Base-by-base conservation (phyloP, 2,797 vertebrate species). In the Dallia pectoralis region DNA sequence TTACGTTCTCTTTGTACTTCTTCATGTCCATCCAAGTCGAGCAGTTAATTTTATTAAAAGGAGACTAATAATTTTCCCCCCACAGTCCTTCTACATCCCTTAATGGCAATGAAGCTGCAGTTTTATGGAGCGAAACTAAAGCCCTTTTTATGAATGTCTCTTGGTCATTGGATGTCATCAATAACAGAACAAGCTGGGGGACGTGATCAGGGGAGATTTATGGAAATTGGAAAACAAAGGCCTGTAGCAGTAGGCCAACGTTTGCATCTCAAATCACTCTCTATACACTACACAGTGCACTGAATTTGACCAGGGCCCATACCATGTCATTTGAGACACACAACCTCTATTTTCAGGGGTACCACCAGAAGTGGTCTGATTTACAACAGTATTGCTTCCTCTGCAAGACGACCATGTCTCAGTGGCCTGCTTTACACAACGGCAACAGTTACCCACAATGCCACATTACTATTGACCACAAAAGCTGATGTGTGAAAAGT, bases 71-170 rank as follows among this genome's bases (percentile, higher is more conserved):
- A 84, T 79, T 85, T 79, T 75, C 77, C 75, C 82, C 80, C 63
- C 22, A 73, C 77, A 77, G 84, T 80, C 63, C 83, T 76, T 79
- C 61, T 27, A 73, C 77, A 76, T 85, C 81, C 63, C 84, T 76
- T 79, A 84, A 83, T 63, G 66, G 79, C 81, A 64, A 79, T 83
- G 83, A 80, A 86, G 77, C 74, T 81, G 86, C 74, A 83, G 82
- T 89, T 91, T 44, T 87, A 90, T 90, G 88, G 79, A 73, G 72
- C 71, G 51, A 85, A 86, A 88, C 88, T 89, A 86, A 89, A 90
- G 83, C 86, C 82, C 79, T 86, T 84, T 74, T 82, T 83, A 78
- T 90, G 79, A 79, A 68, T 71, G 47, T 79, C 78, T 79, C 85
- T 44, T 83, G 84, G 88, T 87, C 89, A 81, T 83, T 81, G 86